phyloP scores from a whole-genome alignment of 2,797 vertebrate species.

The Salarias fasciatus region DNA sequence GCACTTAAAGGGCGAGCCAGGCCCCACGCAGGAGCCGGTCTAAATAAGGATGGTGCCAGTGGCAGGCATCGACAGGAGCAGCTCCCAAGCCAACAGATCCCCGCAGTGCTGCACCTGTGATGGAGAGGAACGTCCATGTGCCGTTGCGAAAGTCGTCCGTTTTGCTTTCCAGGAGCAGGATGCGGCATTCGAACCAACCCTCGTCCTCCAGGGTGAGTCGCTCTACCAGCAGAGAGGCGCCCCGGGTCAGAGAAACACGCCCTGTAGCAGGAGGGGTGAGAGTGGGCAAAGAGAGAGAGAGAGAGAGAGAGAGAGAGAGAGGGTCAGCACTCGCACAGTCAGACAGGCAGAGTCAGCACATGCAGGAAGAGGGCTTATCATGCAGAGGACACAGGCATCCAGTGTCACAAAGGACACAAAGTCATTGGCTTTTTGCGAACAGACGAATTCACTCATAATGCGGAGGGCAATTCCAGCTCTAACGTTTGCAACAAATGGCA shows the following conservation, averaged over 20 bases:
- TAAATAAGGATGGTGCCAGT: slow-evolving; percentile 52
- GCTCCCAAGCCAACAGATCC: slow-evolving; percentile 37
- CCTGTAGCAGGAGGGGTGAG: slow-evolving; percentile 76
- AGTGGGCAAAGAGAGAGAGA: slow-evolving; percentile 4
- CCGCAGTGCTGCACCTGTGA: slow-evolving; percentile 85
- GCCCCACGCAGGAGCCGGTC: slow-evolving; percentile 51
- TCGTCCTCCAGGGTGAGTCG: slow-evolving; percentile 90
- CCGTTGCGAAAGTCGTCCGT: slow-evolving; percentile 93
- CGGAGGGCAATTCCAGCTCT: slow-evolving; percentile 8
- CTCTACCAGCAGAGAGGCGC: slow-evolving; percentile 90
- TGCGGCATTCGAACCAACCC: slow-evolving; percentile 98
- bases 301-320: slow-evolving; percentile 21
- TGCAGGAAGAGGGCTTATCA: slow-evolving; percentile 39
- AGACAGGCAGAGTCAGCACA: slow-evolving; percentile 67
- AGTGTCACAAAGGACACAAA: slow-evolving; percentile 59
- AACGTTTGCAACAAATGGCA: slow-evolving; percentile 15
- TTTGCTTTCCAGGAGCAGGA: slow-evolving; percentile 91
- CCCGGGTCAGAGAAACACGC: slow-evolving; percentile 87
- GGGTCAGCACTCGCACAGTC: slow-evolving; percentile 32
- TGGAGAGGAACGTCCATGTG: slow-evolving; percentile 96
- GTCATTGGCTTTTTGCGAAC: slow-evolving; percentile 27
- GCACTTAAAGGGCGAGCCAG: slow-evolving; percentile 38
- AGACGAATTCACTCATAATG: slow-evolving; percentile 15
- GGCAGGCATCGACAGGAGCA: slow-evolving; percentile 35
- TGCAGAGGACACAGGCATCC: slow-evolving; percentile 35